phyloP scores from a whole-genome alignment of 2,888 invertebrate species.

The Balanococcus diminutus region DNA sequence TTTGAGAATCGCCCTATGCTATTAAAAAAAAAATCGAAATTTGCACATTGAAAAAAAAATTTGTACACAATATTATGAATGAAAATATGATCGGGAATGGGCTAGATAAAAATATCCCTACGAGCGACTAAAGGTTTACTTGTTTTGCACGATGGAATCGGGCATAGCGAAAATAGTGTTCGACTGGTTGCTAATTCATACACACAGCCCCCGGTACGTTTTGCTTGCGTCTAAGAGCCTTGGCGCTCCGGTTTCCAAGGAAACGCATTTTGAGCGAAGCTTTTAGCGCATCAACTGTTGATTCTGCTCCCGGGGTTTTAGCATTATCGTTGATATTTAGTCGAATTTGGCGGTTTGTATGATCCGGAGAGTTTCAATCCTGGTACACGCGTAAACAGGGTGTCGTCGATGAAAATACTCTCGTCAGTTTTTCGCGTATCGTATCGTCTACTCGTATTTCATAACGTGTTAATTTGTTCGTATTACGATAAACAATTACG shows the following conservation, averaged over 20 bases:
- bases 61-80: no score
- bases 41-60: no score
- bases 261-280: slow-evolving; percentile 30
- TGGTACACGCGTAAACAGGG: neutral
- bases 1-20: no score
- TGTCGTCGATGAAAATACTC: slow-evolving; percentile 6
- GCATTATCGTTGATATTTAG: slow-evolving; percentile 43
- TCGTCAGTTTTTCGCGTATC: neutral
- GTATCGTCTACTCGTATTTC: neutral
- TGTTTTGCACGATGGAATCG: neutral
- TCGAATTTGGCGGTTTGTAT: slow-evolving; percentile 40
- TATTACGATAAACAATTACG: neutral
- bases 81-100: no score
- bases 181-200: slow-evolving; percentile 13
- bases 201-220: neutral
- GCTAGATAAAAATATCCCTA: no score
- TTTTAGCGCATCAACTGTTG: slow-evolving; percentile 53
- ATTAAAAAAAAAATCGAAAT: no score
- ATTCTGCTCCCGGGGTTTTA: slow-evolving; percentile 50
- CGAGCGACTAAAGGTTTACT: no score
- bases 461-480: neutral
- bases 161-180: neutral
- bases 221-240: neutral
- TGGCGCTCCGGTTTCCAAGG: slow-evolving; percentile 22
- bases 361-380: slow-evolving; percentile 29